These are phyloP conservation scores for Pantelozetes paolii DNA, from an alignment of 2,888 invertebrate species.

Conservation along the genomic window DNA sequence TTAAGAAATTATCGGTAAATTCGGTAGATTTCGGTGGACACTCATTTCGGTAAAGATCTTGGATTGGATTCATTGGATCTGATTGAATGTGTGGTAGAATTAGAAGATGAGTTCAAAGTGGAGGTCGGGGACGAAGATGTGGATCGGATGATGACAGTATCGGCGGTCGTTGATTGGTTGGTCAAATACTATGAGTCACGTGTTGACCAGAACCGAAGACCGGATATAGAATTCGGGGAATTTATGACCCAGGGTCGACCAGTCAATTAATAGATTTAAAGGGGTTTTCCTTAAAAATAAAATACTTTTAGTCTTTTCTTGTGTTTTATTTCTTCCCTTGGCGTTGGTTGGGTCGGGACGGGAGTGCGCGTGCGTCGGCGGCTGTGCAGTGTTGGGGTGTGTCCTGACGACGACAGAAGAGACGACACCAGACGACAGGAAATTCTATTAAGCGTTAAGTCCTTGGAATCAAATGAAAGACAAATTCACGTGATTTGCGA, in stretches of 20 bases:
- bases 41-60: constrained; percentile 20
- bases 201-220: constrained; percentile 10
- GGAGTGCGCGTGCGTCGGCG: too few species aligned
- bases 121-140: constrained; percentile 44
- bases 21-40: background rate
- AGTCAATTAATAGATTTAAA: background rate
- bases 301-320: background rate
- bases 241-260: background rate
- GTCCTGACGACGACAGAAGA: too few species aligned
- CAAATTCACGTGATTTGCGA: too few species aligned
- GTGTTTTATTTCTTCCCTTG: too few species aligned
- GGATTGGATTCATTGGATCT: constrained; percentile 44
- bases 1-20: too few species aligned
- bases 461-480: too few species aligned
- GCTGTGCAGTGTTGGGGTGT: too few species aligned
- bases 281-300: background rate
- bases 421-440: too few species aligned
- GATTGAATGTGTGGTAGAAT: constrained; percentile 45
- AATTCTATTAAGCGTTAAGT: too few species aligned
- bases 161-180: constrained; percentile 41
- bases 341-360: too few species aligned
- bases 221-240: constrained; percentile 30
- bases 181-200: background rate
- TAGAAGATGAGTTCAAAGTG: constrained; percentile 45
- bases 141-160: constrained; percentile 44